Conservation (phyloP, 2,113 vertebrate species). For the Glaucomys volans region DNA sequence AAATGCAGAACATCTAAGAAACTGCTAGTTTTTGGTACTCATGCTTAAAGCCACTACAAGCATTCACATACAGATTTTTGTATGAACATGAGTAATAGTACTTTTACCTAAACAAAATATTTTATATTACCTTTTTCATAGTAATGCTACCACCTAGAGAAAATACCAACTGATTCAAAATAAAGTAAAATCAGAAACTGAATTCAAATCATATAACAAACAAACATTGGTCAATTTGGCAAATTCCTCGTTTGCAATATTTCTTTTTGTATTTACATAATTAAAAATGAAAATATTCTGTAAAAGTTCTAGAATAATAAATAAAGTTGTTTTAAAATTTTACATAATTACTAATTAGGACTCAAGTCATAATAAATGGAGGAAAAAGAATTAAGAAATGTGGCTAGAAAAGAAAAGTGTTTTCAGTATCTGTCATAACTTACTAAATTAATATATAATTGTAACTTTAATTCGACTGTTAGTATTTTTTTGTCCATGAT, state of each 20-base stretch:
- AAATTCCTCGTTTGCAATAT: not conserved
- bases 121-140: not conserved
- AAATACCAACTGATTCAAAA: conserved; percentile 81
- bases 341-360: not conserved
- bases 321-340: not conserved
- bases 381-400: not conserved
- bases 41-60: not conserved
- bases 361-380: conserved; percentile 3
- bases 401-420: not conserved
- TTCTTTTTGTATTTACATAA: not conserved
- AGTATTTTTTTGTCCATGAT: conserved; percentile 14
- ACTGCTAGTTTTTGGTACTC: not conserved
- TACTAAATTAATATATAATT: not conserved
- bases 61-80: not conserved
- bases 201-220: conserved; percentile 11
- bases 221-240: not conserved
- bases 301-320: not conserved
- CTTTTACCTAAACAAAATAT: not conserved
- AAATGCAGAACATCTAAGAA: not conserved
- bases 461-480: conserved; percentile 62
- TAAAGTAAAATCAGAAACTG: not conserved
- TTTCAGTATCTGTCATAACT: not conserved
- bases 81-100: not conserved
- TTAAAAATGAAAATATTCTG: conserved; percentile 1
- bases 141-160: conserved; percentile 32